These are phyloP conservation scores for Chaenocephalus aceratus DNA, from an alignment of 2,113 vertebrate genomes.

Conservation along the genomic window DNA sequence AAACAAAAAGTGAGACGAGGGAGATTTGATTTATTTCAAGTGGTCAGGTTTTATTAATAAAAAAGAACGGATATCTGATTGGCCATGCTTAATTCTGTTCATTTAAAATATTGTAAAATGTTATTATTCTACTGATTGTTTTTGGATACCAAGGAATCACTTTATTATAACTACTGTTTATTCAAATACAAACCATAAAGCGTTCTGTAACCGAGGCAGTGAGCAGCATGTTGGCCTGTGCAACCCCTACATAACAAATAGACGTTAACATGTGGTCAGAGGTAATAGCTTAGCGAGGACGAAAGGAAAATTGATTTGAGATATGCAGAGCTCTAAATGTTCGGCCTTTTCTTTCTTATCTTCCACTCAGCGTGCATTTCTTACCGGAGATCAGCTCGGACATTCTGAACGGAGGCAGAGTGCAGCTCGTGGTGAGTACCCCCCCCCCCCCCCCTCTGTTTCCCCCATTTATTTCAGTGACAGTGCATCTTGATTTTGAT, in stretches of 20 bases:
- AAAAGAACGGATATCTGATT: too few species aligned
- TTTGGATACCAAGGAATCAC: too few species aligned
- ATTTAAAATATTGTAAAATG: too few species aligned
- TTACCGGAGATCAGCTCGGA: constrained; percentile 89
- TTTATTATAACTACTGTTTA: background rate
- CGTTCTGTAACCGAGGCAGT: background rate
- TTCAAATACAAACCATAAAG: background rate
- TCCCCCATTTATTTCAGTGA: constrained; percentile 14
- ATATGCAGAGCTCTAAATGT: background rate
- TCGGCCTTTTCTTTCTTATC: constrained; percentile 25
- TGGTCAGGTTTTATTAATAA: too few species aligned
- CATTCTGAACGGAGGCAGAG: constrained; percentile 85
- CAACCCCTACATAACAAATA: background rate
- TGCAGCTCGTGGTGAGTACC: constrained; percentile 91
- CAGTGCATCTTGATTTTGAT: constrained; percentile 31
- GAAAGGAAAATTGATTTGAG: constrained; percentile 1
- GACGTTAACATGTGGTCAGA: constrained; percentile 16
- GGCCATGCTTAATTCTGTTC: too few species aligned
- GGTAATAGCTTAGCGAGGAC: constrained; percentile 6
- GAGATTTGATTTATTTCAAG: too few species aligned
- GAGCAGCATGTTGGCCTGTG: background rate
- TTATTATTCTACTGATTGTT: too few species aligned
- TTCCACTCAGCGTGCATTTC: constrained; percentile 83
- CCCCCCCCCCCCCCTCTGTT: background rate
- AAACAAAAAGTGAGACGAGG: too few species aligned